Evolutionary conservation across 2,113 vertebrate genomes (phyloP).

Genomic region (Pterocles orientalis): DNA sequence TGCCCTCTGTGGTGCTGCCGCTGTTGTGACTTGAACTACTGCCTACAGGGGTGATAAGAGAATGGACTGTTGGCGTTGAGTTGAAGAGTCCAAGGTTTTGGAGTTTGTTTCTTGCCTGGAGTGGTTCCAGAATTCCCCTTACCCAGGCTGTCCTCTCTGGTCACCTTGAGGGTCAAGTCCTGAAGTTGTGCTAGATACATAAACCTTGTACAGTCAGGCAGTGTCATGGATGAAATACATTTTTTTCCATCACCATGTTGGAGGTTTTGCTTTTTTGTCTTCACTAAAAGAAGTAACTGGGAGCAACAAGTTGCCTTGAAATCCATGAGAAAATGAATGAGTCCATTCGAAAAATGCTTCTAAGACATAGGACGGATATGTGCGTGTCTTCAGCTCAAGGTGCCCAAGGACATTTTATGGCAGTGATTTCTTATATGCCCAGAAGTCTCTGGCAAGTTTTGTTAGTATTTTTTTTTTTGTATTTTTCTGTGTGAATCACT

Average conservation of each 20-base stretch:
- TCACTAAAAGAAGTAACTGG: not conserved
- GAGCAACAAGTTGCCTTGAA: not conserved
- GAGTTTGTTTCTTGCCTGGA: not conserved
- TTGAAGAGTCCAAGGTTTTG: not conserved
- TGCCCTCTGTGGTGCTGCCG: not conserved
- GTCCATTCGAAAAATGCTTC: not conserved
- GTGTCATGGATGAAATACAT: not conserved
- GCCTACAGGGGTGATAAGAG: not conserved
- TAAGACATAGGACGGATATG: not conserved
- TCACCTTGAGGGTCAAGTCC: not conserved
- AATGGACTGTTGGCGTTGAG: not conserved
- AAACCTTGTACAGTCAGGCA: not conserved
- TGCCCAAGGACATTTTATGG: not conserved
- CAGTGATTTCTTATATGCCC: not conserved
- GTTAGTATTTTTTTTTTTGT: not conserved
- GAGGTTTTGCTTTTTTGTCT: not conserved
- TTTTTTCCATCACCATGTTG: rapidly evolving
- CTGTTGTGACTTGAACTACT: not conserved
- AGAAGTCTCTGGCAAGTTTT: not conserved
- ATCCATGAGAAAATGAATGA: not conserved
- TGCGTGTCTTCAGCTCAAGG: not conserved
- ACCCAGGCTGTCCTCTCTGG: not conserved
- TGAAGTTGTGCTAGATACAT: not conserved
- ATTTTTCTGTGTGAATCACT: not conserved
- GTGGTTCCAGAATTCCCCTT: not conserved